Evolutionary conservation across 2,888 invertebrate species (phyloP).

Genomic region (Drosophila subquinaria): DNA sequence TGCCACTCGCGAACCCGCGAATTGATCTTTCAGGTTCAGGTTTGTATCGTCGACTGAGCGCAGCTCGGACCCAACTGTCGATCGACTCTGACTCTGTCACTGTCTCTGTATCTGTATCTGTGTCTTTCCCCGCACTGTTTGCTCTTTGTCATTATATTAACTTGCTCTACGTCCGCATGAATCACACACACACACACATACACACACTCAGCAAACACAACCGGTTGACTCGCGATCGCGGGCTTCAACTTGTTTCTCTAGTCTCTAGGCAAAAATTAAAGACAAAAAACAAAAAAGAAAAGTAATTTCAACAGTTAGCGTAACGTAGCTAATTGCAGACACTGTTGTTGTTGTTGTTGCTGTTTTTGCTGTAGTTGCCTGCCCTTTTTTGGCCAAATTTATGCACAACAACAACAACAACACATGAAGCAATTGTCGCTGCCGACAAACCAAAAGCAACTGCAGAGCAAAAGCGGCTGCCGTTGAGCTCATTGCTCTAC

Average conservation of each 20-base stretch:
- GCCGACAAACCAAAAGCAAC: constrained; percentile 29
- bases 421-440: constrained; percentile 33
- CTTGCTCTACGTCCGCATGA: constrained; percentile 26
- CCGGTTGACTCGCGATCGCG: constrained; percentile 48
- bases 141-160: neutral
- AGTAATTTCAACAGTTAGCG: constrained; percentile 58
- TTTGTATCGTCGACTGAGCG: constrained; percentile 68
- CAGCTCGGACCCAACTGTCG: constrained; percentile 38
- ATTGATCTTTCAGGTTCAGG: constrained; percentile 74
- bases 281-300: neutral
- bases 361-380: neutral
- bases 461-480: constrained; percentile 5
- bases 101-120: constrained; percentile 2
- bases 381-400: constrained; percentile 9
- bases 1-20: constrained; percentile 49
- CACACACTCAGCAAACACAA: constrained; percentile 19
- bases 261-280: constrained; percentile 14
- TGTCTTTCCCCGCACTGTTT: neutral
- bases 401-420: neutral
- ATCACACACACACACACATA: constrained; percentile 30
- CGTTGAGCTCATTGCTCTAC: constrained; percentile 1
- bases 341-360: neutral
- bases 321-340: constrained; percentile 61
- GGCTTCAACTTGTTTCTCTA: constrained; percentile 31
- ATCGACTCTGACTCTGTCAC: neutral